phyloP scores from a whole-genome alignment of 1,140 invertebrate species.

The Diuraphis noxia region DNA sequence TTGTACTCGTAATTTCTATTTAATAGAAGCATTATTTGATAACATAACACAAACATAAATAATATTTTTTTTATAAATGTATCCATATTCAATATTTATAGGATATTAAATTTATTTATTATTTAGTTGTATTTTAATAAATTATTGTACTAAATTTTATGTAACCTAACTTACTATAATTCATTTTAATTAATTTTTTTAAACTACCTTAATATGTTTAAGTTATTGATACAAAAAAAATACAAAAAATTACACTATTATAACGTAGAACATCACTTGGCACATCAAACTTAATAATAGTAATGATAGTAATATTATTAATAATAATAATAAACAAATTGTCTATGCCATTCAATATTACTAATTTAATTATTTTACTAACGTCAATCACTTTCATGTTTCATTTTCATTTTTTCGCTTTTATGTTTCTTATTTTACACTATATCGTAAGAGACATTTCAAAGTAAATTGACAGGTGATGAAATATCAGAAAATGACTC shows the following conservation, averaged over 20 bases:
- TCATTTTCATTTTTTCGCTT: background rate
- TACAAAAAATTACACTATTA: too few relatives aligned
- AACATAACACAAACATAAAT: background rate
- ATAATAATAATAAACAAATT: background rate
- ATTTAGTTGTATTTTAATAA: background rate
- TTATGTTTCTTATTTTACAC: background rate
- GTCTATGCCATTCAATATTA: background rate
- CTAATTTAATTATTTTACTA: background rate
- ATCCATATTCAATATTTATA: background rate
- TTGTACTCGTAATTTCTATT: too few relatives aligned
- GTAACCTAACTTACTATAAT: background rate
- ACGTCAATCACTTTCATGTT: background rate
- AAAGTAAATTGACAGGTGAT: conserved; percentile 23
- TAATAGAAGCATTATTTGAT: too few relatives aligned
- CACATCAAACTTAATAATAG: background rate
- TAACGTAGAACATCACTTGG: too few relatives aligned
- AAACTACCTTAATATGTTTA: background rate
- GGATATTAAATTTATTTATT: background rate
- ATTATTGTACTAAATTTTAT: background rate
- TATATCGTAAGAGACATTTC: background rate
- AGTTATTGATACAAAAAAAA: background rate
- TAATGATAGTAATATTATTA: background rate
- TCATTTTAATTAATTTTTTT: background rate
- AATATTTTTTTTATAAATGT: background rate
- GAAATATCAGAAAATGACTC: background rate